Base-by-base conservation (phyloP, 2,113 vertebrate genomes). In the Ctenodactylus gundi region DNA sequence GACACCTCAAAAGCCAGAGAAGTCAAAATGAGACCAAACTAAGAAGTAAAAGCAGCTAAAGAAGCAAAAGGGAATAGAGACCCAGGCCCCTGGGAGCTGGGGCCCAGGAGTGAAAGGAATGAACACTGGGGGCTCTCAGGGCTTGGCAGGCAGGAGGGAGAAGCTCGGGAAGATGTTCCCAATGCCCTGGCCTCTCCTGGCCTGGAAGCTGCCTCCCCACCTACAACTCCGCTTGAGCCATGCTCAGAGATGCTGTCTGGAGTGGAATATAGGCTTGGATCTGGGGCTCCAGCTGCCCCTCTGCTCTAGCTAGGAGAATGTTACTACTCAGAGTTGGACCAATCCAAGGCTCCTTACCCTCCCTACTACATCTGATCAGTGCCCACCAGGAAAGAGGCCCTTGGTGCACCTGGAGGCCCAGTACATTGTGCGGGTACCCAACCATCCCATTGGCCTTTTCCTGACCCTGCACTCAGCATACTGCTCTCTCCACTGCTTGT, bases 251-350 rank as follows among this genome's bases (percentile, higher is more conserved):
- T 27, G n/a, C 39, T 64, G 1, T 7, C 1, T 4, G 23, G 1
- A 31, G 13, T 18, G 9, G 31, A 15, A 6, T 27, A 15, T 6
- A 5, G 20, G 1, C 46, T 3, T 3, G 11, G 14, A 10, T 72
- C 84, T 87, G 41, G 10, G 14, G 34, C 13, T 64, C 55, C 21
- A 18, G 20, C 29, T 77, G 39, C 46, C 46, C 39, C 8, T 57
- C 15, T 36, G 14, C 60, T 81, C 78, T 57, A 23, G 6, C 23
- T n/a, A 18, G 25, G 10, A 41, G 23, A 5, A 34, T 18, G 8
- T 34, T 73, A 60, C 11, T 17, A 27, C 49, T 67, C 36, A 86
- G 75, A 89, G 55, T 6, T n/a, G 34, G 44, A 6, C 53, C 51
- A 10, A 21, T 41, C 81, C 25, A 1, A 25, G 55, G 10, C 8